Evolutionary conservation across 2,888 invertebrate genomes (phyloP).

Genomic region (Ceriagrion tenellum): DNA sequence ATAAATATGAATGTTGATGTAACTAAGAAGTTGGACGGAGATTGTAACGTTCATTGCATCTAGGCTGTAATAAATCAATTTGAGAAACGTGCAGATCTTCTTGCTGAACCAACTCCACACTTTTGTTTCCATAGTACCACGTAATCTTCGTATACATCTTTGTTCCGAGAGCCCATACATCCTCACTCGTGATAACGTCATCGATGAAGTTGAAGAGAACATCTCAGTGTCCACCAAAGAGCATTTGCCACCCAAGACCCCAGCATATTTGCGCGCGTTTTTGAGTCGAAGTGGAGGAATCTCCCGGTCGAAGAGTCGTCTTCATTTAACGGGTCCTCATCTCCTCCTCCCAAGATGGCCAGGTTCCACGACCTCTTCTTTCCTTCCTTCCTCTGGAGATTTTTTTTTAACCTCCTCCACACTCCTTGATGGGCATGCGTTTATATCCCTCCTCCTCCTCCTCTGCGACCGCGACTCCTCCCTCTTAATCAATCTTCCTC

Average conservation of each 20-base stretch:
- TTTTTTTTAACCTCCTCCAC: neutral
- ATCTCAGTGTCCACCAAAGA: neutral
- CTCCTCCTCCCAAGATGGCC: neutral
- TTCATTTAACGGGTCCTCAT: neutral
- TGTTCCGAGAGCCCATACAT: too few species aligned
- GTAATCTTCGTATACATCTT: too few species aligned
- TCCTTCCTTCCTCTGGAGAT: neutral
- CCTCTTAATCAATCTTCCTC: slow-evolving; percentile 40
- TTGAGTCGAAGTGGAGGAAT: neutral
- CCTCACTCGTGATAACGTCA: too few species aligned
- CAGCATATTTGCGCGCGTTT: neutral
- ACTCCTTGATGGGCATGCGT: neutral
- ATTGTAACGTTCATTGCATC: too few species aligned
- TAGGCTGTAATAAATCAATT: too few species aligned
- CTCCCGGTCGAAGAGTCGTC: neutral
- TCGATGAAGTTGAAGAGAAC: too few species aligned
- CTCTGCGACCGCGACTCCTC: neutral
- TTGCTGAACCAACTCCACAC: too few species aligned
- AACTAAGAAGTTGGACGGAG: too few species aligned
- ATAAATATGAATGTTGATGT: too few species aligned
- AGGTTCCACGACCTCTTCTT: neutral
- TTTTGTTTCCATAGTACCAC: too few species aligned
- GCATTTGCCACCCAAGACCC: neutral
- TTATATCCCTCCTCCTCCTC: neutral
- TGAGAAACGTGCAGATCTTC: too few species aligned